phyloP scores from a whole-genome alignment of 2,797 vertebrate species.

The Vireo griseus region DNA sequence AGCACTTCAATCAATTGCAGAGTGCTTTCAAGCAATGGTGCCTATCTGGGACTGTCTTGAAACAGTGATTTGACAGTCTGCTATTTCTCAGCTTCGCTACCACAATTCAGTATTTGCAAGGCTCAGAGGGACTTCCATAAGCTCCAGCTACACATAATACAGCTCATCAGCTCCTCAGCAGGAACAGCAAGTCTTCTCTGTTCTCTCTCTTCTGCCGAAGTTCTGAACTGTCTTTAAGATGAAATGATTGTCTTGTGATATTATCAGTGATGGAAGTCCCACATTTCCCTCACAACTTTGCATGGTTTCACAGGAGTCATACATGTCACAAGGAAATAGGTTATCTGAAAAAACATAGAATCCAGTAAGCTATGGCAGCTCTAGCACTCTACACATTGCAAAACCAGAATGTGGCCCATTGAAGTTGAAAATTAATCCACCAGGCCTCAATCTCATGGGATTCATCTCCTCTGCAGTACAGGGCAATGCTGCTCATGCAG shows the following conservation, averaged over 20 bases:
- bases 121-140: neutral
- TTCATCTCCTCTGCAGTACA: accelerated
- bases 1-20: neutral
- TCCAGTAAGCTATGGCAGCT: neutral
- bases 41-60: neutral
- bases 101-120: neutral
- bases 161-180: neutral
- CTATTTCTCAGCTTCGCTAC: neutral
- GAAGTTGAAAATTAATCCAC: neutral
- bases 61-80: neutral
- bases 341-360: neutral
- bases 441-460: neutral
- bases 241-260: neutral
- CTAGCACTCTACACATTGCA: neutral
- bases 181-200: neutral
- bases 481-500: neutral
- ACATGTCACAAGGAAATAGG: neutral
- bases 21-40: neutral
- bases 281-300: neutral
- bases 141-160: neutral
- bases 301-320: neutral
- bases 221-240: neutral
- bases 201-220: neutral
- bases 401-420: neutral
- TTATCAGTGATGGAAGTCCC: neutral